These are phyloP conservation scores for Heliopora coerulea DNA, from an alignment of 92 coral and sea anemone species.

Conservation along the genomic window DNA sequence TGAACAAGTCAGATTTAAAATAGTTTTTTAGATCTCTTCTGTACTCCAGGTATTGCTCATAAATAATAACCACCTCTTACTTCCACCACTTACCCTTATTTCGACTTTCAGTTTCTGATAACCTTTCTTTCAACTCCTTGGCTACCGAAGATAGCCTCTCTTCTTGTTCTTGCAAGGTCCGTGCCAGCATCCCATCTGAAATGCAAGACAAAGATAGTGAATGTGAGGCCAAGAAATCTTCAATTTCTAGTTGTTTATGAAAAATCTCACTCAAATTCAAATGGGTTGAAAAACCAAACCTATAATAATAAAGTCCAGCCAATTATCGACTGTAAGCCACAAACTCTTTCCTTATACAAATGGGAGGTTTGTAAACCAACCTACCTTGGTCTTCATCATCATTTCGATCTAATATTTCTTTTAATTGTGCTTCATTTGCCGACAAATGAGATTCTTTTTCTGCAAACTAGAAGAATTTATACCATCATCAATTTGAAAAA, in stretches of 20 bases:
- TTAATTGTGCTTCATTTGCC: slow-evolving; percentile 83
- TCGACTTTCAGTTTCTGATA: slow-evolving; percentile 67
- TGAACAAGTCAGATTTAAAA: no score
- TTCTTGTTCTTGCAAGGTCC: slow-evolving; percentile 60
- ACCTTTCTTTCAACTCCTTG: slow-evolving; percentile 67
- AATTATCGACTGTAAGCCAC: no score
- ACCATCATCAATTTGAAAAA: no score
- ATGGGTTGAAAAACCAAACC: no score
- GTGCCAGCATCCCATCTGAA: slow-evolving; percentile 52
- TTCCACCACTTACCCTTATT: slow-evolving; percentile 58
- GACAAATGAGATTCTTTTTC: slow-evolving; percentile 80
- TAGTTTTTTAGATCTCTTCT: no score
- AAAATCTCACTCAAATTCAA: no score
- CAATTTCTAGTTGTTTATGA: no score
- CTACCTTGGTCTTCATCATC: slow-evolving; percentile 48
- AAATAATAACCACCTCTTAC: no score
- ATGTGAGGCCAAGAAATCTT: no score
- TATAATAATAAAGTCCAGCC: not conserved
- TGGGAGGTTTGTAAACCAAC: no score
- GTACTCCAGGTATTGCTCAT: no score
- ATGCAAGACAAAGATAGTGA: slow-evolving; percentile 7
- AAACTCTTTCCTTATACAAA: no score
- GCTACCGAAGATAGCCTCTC: slow-evolving; percentile 59
- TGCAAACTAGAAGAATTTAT: slow-evolving; percentile 61
- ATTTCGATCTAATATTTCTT: slow-evolving; percentile 66